phyloP scores from a whole-genome alignment of 1,140 invertebrate species.

The Apis cerana region DNA sequence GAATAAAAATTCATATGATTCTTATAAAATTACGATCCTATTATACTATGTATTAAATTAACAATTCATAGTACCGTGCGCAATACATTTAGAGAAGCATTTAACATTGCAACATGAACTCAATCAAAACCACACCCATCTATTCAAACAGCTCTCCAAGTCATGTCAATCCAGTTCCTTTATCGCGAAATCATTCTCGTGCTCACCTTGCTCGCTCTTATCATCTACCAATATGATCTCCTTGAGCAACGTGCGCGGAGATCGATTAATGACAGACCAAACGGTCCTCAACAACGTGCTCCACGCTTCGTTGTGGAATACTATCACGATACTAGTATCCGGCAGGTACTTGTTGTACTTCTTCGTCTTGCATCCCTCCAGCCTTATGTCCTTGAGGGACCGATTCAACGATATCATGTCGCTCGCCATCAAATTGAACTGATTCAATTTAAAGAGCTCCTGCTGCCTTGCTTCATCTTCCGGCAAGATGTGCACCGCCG shows the following conservation, averaged over 20 bases:
- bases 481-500: conserved; percentile 92
- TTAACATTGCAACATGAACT: background rate
- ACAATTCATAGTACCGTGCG: background rate
- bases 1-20: too few species aligned
- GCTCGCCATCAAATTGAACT: conserved; percentile 99
- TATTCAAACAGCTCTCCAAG: background rate
- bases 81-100: too few species aligned
- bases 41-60: too few species aligned
- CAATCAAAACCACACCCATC: background rate
- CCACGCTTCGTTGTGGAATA: conserved; percentile 99
- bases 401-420: conserved; percentile 99
- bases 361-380: conserved; percentile 91
- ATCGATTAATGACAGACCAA: conserved; percentile 98
- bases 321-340: conserved; percentile 96
- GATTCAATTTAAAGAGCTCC: conserved; percentile 98
- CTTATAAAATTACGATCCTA: too few species aligned
- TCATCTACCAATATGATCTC: conserved; percentile 98
- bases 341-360: conserved; percentile 89
- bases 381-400: conserved; percentile 95
- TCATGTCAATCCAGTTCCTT: background rate
- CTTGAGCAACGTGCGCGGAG: conserved; percentile 91
- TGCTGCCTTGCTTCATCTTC: conserved; percentile 93
- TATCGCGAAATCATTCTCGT: background rate
- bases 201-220: conserved; percentile 94
- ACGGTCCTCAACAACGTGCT: conserved; percentile 96